Percentiles rank a stretch among this genome's conserved stretches.
Evolutionary conservation across 1,140 invertebrate genomes (phyloP).

Genomic region (Rhyzopertha dominica): DNA sequence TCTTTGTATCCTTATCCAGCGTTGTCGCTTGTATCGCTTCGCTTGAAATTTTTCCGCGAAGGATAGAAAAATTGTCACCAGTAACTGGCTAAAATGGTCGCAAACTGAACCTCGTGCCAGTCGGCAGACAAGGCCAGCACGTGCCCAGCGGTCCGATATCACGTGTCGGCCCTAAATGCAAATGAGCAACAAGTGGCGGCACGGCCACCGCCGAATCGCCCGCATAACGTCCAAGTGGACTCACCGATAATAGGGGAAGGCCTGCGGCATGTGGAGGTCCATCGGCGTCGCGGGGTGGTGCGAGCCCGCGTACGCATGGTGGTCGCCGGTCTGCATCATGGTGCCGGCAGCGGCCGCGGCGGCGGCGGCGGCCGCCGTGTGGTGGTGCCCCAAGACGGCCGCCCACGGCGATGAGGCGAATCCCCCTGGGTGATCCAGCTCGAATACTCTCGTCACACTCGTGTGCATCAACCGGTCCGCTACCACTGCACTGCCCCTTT

Average conservation of each 20-base stretch:
- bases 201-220: too few species aligned
- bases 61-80: too few species aligned
- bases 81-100: too few species aligned
- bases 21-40: too few species aligned
- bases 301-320: slow-evolving; percentile 46
- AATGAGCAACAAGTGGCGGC: slow-evolving; percentile 42
- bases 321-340: slow-evolving; percentile 53
- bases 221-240: too few species aligned
- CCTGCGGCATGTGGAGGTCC: slow-evolving; percentile 82
- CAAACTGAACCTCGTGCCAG: too few species aligned
- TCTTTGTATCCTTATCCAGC: too few species aligned
- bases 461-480: slow-evolving; percentile 52
- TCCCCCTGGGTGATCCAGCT: slow-evolving; percentile 64
- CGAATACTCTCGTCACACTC: slow-evolving; percentile 41
- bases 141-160: slow-evolving; percentile 35
- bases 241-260: slow-evolving; percentile 84
- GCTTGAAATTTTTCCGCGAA: too few species aligned
- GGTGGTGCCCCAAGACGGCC: slow-evolving; percentile 59
- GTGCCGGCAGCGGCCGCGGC: slow-evolving; percentile 56
- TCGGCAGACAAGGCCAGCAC: slow-evolving; percentile 30
- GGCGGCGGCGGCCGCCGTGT: slow-evolving; percentile 48
- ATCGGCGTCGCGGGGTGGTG: slow-evolving; percentile 67
- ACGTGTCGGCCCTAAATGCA: slow-evolving; percentile 36
- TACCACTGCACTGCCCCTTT: slow-evolving; percentile 16
- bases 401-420: slow-evolving; percentile 66